Conservation (phyloP, 1,140 invertebrate species). For the Philaenus spumarius region DNA sequence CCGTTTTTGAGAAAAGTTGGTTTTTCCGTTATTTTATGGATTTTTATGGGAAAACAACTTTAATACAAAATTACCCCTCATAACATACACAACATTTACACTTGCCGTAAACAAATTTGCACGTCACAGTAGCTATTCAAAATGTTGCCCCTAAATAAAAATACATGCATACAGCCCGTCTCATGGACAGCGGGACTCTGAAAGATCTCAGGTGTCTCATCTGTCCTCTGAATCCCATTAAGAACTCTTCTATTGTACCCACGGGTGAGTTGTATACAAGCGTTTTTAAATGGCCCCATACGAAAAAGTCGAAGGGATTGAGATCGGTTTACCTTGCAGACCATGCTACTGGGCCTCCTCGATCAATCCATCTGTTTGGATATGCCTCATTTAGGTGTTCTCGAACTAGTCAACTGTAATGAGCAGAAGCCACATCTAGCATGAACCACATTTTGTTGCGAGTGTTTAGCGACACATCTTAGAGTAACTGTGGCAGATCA, state of each 20-base stretch:
- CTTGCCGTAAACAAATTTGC: neutral
- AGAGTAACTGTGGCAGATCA: neutral
- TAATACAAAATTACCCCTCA: neutral
- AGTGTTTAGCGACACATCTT: neutral
- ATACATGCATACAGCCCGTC: neutral
- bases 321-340: neutral
- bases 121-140: conserved; percentile 1
- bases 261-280: neutral
- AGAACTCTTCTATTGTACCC: neutral
- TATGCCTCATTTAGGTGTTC: neutral
- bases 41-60: too few relatives aligned
- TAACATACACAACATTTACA: neutral
- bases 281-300: neutral
- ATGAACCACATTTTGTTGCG: neutral
- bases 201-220: neutral
- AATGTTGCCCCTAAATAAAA: neutral
- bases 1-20: too few relatives aligned
- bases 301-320: neutral
- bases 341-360: neutral
- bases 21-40: too few relatives aligned
- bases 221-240: neutral
- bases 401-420: neutral
- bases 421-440: neutral
- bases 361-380: neutral
- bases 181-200: neutral